Evolutionary conservation across 2,113 vertebrate species (phyloP).

Genomic region (Amphilophus citrinellus): DNA sequence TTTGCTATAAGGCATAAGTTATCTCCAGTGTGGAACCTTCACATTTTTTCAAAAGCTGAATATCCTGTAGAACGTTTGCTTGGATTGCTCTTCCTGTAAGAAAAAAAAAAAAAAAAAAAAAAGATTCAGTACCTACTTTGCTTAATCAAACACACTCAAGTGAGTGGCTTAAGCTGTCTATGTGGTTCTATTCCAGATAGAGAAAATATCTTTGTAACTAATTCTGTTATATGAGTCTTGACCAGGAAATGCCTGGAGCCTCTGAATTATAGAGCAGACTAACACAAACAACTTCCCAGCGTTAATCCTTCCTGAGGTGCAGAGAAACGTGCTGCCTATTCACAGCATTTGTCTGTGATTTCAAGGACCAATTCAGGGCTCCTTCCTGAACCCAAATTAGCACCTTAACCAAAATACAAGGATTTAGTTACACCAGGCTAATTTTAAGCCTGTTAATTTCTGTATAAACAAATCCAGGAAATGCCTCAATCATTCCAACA

Average conservation of each 20-base stretch:
- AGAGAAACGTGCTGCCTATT: conserved; percentile 47
- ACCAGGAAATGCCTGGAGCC: conserved; percentile 27
- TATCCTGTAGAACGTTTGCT: background rate
- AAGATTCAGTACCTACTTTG: background rate
- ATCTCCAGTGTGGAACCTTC: background rate
- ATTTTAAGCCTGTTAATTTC: conserved; percentile 12
- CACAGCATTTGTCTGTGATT: conserved; percentile 37
- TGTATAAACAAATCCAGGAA: too few relatives aligned
- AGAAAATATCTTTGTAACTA: background rate
- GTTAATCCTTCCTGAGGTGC: conserved; percentile 53
- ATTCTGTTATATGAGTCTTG: background rate
- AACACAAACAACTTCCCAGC: conserved; percentile 32
- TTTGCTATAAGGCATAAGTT: background rate
- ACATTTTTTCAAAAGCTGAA: background rate
- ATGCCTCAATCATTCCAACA: background rate
- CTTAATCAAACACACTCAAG: background rate
- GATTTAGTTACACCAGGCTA: conserved; percentile 52
- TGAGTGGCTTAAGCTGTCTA: background rate
- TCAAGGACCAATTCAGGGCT: conserved; percentile 45
- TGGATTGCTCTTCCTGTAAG: background rate
- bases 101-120: too few relatives aligned
- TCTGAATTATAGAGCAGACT: conserved; percentile 32
- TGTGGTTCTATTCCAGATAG: background rate
- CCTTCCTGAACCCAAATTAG: conserved; percentile 4
- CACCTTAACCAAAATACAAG: conserved; percentile 26